phyloP scores from a whole-genome alignment of 1,140 invertebrate genomes.

The Drosophila oshimai region DNA sequence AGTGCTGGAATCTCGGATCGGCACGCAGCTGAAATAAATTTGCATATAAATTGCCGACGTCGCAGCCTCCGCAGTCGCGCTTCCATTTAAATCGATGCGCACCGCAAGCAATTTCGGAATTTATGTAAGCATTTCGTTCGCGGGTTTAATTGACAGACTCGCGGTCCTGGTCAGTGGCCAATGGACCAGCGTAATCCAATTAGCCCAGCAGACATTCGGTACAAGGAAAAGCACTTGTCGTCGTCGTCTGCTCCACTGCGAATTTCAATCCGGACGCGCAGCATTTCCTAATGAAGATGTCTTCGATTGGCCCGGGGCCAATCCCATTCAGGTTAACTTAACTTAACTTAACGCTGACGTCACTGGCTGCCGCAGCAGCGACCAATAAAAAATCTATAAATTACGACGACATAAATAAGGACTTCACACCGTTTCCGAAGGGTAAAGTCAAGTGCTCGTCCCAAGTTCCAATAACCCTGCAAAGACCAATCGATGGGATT shows the following conservation, averaged over 20 bases:
- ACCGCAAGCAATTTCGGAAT: constrained; percentile 79
- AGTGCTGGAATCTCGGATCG: constrained; percentile 22
- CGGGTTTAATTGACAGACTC: constrained; percentile 75
- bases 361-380: constrained; percentile 10
- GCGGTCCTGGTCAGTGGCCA: constrained; percentile 9
- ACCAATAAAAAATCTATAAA: constrained; percentile 68
- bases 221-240: constrained; percentile 80
- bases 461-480: not conserved
- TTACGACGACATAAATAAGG: constrained; percentile 64
- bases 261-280: not conserved
- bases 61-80: constrained; percentile 10
- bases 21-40: constrained; percentile 62
- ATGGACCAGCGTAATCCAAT: constrained; percentile 59
- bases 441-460: not conserved
- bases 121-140: constrained; percentile 80
- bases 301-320: constrained; percentile 43
- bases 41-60: constrained; percentile 67
- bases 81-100: constrained; percentile 77
- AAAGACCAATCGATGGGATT: no score
- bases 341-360: constrained; percentile 40
- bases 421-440: constrained; percentile 32
- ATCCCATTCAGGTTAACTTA: constrained; percentile 24
- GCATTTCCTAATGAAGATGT: constrained; percentile 76
- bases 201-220: constrained; percentile 73
- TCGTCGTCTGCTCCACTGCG: not conserved